Percentiles rank a stretch among this genome's conserved stretches.
These are phyloP conservation scores for Dichetophora obliterata DNA, from an alignment of 2,888 invertebrate species.

Conservation along the genomic window DNA sequence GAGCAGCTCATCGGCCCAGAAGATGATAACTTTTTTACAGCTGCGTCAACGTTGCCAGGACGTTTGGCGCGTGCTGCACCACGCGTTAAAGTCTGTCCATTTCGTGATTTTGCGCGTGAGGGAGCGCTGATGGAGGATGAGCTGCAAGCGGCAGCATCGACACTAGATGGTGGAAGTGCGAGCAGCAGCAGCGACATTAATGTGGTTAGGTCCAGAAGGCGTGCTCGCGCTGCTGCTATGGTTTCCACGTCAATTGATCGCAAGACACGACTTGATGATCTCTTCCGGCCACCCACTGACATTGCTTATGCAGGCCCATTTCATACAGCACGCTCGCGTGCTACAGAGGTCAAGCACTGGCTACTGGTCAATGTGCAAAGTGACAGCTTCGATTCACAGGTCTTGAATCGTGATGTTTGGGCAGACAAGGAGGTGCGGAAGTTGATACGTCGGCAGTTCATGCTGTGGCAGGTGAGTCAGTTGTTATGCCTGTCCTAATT, in stretches of 20 bases:
- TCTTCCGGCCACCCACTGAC: conserved; percentile 79
- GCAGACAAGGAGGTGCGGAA: conserved; percentile 74
- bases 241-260: conserved; percentile 52
- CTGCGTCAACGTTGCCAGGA: conserved; percentile 47
- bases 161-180: conserved; percentile 31
- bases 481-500: not conserved
- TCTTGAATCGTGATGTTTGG: conserved; percentile 81
- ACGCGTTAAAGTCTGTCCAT: conserved; percentile 65
- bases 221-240: conserved; percentile 57
- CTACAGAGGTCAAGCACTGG: conserved; percentile 75
- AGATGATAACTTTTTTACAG: conserved; percentile 67
- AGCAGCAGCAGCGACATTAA: conserved; percentile 7
- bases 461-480: conserved; percentile 78
- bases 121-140: conserved; percentile 67
- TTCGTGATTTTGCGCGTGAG: conserved; percentile 68
- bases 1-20: conserved; percentile 67
- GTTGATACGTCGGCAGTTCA: conserved; percentile 75
- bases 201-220: conserved; percentile 45
- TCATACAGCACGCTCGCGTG: conserved; percentile 72
- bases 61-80: conserved; percentile 58
- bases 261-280: conserved; percentile 75
- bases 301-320: conserved; percentile 76
- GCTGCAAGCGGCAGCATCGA: conserved; percentile 56
- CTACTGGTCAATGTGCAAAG: conserved; percentile 80
- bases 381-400: conserved; percentile 77